Evolutionary conservation across 2,113 vertebrate species (phyloP).

Genomic region (Cinclus mexicanus): DNA sequence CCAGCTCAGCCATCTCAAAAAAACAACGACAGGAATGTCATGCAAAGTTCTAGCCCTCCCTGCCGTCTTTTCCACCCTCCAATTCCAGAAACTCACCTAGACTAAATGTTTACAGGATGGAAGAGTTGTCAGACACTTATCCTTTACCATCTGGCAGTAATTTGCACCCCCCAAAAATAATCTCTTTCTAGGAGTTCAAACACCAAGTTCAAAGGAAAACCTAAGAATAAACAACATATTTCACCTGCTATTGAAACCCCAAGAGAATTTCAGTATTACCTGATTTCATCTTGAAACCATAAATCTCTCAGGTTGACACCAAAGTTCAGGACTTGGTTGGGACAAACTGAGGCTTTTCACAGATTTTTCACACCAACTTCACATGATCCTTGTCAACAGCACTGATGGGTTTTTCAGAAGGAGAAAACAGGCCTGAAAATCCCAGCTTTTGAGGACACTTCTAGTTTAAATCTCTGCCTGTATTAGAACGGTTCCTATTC

Average conservation of each 20-base stretch:
- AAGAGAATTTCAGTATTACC: constrained; percentile 20
- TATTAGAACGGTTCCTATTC: not conserved
- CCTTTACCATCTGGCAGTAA: constrained; percentile 29
- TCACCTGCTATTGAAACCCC: constrained; percentile 34
- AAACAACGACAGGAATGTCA: constrained; percentile 1
- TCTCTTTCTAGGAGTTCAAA: constrained; percentile 44
- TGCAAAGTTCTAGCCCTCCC: not conserved
- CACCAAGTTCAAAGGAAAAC: constrained; percentile 51
- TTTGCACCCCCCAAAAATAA: constrained; percentile 25
- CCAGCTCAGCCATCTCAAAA: not conserved
- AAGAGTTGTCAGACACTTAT: constrained; percentile 39
- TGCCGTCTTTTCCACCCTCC: constrained; percentile 7
- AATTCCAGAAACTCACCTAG: constrained; percentile 41
- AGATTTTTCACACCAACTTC: constrained; percentile 9
- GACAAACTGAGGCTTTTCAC: not conserved
- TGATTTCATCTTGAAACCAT: constrained; percentile 53
- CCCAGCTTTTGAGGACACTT: not conserved
- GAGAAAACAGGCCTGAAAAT: not conserved
- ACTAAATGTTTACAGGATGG: constrained; percentile 37
- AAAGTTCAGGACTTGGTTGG: not conserved
- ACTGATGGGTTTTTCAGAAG: constrained; percentile 35
- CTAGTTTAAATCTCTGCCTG: not conserved
- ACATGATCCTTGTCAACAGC: not conserved
- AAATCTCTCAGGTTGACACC: constrained; percentile 20
- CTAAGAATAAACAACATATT: constrained; percentile 47